phyloP scores from a whole-genome alignment of 2,888 invertebrate genomes.

The Augiades crinisus region DNA sequence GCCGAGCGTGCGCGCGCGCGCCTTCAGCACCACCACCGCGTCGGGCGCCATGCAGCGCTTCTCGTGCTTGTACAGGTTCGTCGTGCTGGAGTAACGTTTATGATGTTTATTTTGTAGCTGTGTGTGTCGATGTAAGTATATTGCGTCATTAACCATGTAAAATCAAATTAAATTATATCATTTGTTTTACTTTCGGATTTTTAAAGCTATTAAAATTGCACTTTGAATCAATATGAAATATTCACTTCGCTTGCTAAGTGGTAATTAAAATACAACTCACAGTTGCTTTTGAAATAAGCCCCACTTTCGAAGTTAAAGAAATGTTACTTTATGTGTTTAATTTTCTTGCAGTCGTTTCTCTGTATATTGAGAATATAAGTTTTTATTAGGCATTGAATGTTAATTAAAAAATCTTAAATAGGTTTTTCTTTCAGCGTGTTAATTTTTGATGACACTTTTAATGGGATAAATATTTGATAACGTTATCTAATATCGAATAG shows the following conservation, averaged over 20 bases:
- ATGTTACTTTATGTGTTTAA: constrained; percentile 7
- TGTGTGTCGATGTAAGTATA: too few relatives aligned
- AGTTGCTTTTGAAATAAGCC: constrained; percentile 4
- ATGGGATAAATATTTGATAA: too few relatives aligned
- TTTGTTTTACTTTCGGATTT: too few relatives aligned
- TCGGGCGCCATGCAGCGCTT: constrained; percentile 59
- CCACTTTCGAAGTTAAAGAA: constrained; percentile 1
- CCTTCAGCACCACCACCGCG: constrained; percentile 49
- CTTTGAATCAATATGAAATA: neutral
- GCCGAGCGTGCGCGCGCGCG: constrained; percentile 56
- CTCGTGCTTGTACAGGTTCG: constrained; percentile 70
- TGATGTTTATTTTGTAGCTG: too few relatives aligned
- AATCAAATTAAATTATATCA: too few relatives aligned
- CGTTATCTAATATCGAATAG: too few relatives aligned
- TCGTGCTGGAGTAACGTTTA: constrained; percentile 51
- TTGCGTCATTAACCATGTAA: too few relatives aligned
- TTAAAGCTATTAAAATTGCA: neutral
- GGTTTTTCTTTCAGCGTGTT: too few relatives aligned
- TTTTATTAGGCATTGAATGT: neutral
- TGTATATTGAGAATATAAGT: too few relatives aligned
- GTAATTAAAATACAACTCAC: constrained; percentile 10
- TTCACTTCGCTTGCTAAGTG: constrained; percentile 1
- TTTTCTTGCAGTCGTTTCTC: constrained; percentile 5
- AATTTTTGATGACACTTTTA: too few relatives aligned
- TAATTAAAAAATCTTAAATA: too few relatives aligned